Conservation (phyloP, 2,888 invertebrate genomes). For the Andrena minutula region DNA sequence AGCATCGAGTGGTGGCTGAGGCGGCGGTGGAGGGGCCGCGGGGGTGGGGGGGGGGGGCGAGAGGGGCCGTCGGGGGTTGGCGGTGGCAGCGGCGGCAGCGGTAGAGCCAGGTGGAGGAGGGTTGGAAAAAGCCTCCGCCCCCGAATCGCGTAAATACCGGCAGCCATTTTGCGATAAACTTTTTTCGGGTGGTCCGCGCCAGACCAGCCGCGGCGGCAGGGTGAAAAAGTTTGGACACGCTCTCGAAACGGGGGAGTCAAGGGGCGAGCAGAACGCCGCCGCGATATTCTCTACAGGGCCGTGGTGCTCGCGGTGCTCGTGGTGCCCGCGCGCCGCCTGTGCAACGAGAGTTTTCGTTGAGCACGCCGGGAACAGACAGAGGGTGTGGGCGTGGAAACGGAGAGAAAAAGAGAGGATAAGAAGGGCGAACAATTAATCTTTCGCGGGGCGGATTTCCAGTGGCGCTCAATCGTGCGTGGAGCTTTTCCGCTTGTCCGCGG, state of each 20-base stretch:
- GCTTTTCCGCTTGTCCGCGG: slow-evolving; percentile 37
- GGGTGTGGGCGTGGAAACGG: slow-evolving; percentile 63
- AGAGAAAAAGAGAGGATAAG: slow-evolving; percentile 59
- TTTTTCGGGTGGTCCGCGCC: slow-evolving; percentile 69
- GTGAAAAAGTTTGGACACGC: slow-evolving; percentile 81
- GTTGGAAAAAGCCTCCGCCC: slow-evolving; percentile 77
- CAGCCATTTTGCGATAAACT: slow-evolving; percentile 83
- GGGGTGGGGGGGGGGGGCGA: slow-evolving; percentile 66
- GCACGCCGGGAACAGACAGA: slow-evolving; percentile 53
- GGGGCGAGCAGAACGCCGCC: slow-evolving; percentile 69
- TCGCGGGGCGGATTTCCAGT: slow-evolving; percentile 58
- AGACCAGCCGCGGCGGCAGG: slow-evolving; percentile 40
- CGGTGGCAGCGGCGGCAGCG: slow-evolving; percentile 64
- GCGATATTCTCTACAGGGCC: slow-evolving; percentile 61
- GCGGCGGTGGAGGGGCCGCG: slow-evolving; percentile 48
- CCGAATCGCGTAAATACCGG: slow-evolving; percentile 84
- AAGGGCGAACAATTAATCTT: slow-evolving; percentile 75
- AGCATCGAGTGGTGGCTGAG: slow-evolving; percentile 67
- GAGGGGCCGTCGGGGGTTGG: slow-evolving; percentile 52
- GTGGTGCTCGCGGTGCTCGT: neutral
- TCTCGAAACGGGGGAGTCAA: slow-evolving; percentile 71
- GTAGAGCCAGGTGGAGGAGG: slow-evolving; percentile 65
- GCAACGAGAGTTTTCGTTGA: slow-evolving; percentile 74
- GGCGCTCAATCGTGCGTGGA: slow-evolving; percentile 59
- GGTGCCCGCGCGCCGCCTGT: slow-evolving; percentile 43